Evolutionary conservation across 2,113 vertebrate species (phyloP).

Genomic region (Penelope pileata): DNA sequence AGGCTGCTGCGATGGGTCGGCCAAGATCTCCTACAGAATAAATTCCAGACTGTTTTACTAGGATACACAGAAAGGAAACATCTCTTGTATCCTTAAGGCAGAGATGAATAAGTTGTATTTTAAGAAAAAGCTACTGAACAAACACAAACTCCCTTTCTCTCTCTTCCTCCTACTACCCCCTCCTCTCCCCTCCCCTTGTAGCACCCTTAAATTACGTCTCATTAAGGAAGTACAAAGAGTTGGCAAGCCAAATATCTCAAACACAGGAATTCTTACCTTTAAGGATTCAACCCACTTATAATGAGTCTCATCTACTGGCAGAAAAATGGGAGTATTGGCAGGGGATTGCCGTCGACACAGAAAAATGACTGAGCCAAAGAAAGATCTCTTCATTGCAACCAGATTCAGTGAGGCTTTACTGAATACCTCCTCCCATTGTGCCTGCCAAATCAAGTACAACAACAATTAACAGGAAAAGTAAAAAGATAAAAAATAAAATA

Average conservation of each 20-base stretch:
- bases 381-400: constrained; percentile 85
- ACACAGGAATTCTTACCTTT: constrained; percentile 80
- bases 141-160: neutral
- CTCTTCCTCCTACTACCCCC: neutral
- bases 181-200: neutral
- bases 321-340: constrained; percentile 72
- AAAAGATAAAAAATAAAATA: neutral
- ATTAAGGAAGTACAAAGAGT: neutral
- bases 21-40: constrained; percentile 70
- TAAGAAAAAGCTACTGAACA: neutral
- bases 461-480: neutral
- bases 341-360: constrained; percentile 79
- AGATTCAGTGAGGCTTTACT: constrained; percentile 74
- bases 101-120: neutral
- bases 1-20: constrained; percentile 74
- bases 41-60: neutral
- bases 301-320: constrained; percentile 82
- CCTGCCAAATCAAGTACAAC: constrained; percentile 71
- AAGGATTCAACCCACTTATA: constrained; percentile 91
- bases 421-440: constrained; percentile 87
- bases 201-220: neutral
- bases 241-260: neutral
- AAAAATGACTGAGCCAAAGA: constrained; percentile 89
- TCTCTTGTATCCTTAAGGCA: neutral
- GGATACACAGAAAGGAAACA: neutral